These are phyloP conservation scores for Naso thynnoides DNA, from an alignment of 2,797 vertebrate species.

Conservation along the genomic window DNA sequence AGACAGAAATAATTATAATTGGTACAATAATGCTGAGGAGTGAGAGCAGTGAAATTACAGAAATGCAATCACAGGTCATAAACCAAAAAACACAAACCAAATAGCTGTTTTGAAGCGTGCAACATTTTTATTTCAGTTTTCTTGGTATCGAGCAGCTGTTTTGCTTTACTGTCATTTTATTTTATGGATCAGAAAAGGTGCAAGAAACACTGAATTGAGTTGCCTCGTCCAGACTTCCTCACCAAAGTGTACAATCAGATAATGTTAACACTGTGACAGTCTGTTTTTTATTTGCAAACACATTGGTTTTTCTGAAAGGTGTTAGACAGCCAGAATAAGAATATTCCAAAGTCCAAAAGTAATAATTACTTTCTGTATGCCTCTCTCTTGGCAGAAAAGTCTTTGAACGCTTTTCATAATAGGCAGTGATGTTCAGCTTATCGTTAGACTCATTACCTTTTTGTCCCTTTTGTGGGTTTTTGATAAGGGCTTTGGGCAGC, in stretches of 20 bases:
- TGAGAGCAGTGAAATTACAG: background rate
- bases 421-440: conserved; percentile 25
- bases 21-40: conserved; percentile 35
- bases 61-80: background rate
- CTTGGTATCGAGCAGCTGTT: background rate
- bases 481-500: conserved; percentile 18
- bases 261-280: conserved; percentile 31
- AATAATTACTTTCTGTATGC: conserved; percentile 55
- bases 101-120: background rate
- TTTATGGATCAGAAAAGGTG: conserved; percentile 6
- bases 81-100: conserved; percentile 1
- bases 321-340: conserved; percentile 44
- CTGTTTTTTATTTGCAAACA: conserved; percentile 47
- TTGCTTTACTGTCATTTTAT: conserved; percentile 18
- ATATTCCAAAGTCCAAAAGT: conserved; percentile 58
- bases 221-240: conserved; percentile 35
- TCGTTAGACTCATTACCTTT: conserved; percentile 33
- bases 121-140: background rate
- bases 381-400: conserved; percentile 29
- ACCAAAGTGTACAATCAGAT: conserved; percentile 28
- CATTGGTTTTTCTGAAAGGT: conserved; percentile 65
- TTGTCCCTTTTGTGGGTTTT: conserved; percentile 8
- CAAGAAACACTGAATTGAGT: conserved; percentile 15
- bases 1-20: conserved; percentile 54
- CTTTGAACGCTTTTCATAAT: conserved; percentile 30